Conservation (phyloP, 2,888 invertebrate species). For the Desoria tigrina region DNA sequence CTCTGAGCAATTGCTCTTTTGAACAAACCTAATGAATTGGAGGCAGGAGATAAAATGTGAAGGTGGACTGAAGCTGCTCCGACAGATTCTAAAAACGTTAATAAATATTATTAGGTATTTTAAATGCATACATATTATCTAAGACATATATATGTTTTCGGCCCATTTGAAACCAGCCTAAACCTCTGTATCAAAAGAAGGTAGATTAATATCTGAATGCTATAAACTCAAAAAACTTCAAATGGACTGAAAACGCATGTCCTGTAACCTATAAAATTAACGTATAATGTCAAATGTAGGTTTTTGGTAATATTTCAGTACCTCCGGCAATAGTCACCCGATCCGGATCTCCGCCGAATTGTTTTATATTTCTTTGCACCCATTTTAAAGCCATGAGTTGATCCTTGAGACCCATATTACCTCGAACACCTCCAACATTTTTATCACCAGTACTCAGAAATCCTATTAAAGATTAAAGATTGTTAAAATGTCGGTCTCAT, state of each 20-base stretch:
- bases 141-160: neutral
- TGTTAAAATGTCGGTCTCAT: no score
- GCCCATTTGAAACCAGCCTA: no score
- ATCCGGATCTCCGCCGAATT: slow-evolving; percentile 30
- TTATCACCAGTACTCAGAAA: slow-evolving; percentile 40
- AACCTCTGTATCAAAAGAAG: no score
- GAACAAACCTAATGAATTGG: slow-evolving; percentile 36
- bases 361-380: slow-evolving; percentile 31
- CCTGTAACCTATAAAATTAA: no score
- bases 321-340: slow-evolving; percentile 34
- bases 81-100: slow-evolving; percentile 7
- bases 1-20: slow-evolving; percentile 39
- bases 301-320: no score
- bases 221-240: no score
- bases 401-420: slow-evolving; percentile 38
- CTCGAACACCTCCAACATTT: slow-evolving; percentile 16
- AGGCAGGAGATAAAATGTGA: slow-evolving; percentile 35
- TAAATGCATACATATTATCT: neutral
- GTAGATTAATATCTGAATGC: no score
- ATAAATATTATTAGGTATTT: neutral
- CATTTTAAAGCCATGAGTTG: slow-evolving; percentile 27
- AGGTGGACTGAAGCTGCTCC: slow-evolving; percentile 34
- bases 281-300: no score
- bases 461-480: slow-evolving; percentile 22
- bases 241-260: no score